Conservation (phyloP, 92 coral and sea anemone species). For the Actinostola sp. region DNA sequence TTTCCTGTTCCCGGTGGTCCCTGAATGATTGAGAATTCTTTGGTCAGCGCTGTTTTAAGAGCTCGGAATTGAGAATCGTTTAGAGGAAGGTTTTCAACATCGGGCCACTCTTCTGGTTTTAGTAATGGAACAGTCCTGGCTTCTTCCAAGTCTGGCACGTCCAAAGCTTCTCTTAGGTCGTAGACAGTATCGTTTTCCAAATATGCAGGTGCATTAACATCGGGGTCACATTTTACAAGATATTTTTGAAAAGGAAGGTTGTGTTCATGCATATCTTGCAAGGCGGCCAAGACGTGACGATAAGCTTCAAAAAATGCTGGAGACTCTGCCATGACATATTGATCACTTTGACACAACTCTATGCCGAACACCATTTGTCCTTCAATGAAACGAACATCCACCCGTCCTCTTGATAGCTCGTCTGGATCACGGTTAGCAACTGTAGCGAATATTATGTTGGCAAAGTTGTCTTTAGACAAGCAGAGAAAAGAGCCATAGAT, state of each 20-base stretch:
- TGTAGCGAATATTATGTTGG: conserved; percentile 75
- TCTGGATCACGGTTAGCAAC: conserved; percentile 74
- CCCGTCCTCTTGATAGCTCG: conserved; percentile 58
- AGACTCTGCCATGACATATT: conserved; percentile 79
- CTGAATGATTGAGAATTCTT: conserved; percentile 88
- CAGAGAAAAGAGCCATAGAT: conserved; percentile 89
- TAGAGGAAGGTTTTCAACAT: conserved; percentile 42
- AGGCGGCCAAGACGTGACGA: conserved; percentile 74
- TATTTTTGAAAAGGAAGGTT: conserved; percentile 73
- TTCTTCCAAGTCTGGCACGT: neutral
- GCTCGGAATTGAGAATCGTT: conserved; percentile 83
- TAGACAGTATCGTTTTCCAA: conserved; percentile 7
- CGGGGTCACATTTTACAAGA: no score
- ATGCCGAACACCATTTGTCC: conserved; percentile 25
- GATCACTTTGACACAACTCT: neutral
- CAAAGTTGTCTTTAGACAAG: conserved; percentile 86
- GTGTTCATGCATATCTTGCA: conserved; percentile 58
- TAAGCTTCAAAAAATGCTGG: conserved; percentile 91
- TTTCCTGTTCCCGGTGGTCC: conserved; percentile 98
- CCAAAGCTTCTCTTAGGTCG: conserved; percentile 69
- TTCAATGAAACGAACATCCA: conserved; percentile 33
- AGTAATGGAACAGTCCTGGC: conserved; percentile 39
- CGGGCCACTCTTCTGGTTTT: conserved; percentile 66
- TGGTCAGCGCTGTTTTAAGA: conserved; percentile 80
- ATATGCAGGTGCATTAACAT: no score